These are phyloP conservation scores for Desoria tigrina DNA, from an alignment of 2,888 invertebrate genomes.

Conservation along the genomic window DNA sequence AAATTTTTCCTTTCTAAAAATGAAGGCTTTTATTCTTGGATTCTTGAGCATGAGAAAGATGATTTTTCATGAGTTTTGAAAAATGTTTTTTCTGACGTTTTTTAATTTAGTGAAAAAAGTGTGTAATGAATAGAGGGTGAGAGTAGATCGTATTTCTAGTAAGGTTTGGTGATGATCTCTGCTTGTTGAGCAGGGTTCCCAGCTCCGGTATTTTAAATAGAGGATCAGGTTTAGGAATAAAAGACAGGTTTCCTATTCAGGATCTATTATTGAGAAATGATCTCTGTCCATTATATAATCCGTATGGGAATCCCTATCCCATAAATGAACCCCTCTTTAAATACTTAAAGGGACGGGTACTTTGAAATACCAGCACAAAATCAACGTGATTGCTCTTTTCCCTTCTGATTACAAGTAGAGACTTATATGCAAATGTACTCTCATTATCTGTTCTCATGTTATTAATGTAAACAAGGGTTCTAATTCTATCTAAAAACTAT, in stretches of 20 bases:
- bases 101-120: neutral
- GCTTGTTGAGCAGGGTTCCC: no score
- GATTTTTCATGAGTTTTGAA: slow-evolving; percentile 10
- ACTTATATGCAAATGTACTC: no score
- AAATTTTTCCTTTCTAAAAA: neutral
- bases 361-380: neutral
- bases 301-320: neutral
- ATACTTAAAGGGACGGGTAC: neutral
- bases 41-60: slow-evolving; percentile 8
- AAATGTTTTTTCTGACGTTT: neutral
- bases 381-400: slow-evolving; percentile 5
- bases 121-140: neutral
- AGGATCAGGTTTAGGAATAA: no score
- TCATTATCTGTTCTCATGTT: no score
- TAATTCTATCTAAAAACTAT: no score
- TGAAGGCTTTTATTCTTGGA: neutral
- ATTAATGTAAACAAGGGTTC: no score
- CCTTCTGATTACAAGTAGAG: neutral
- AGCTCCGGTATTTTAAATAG: no score
- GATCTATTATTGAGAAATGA: no score
- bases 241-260: no score
- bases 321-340: no score
- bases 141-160: slow-evolving; percentile 19
- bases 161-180: no score
- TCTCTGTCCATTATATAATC: neutral